phyloP scores from a whole-genome alignment of 2,888 invertebrate genomes.

The Macrophya alboannulata region DNA sequence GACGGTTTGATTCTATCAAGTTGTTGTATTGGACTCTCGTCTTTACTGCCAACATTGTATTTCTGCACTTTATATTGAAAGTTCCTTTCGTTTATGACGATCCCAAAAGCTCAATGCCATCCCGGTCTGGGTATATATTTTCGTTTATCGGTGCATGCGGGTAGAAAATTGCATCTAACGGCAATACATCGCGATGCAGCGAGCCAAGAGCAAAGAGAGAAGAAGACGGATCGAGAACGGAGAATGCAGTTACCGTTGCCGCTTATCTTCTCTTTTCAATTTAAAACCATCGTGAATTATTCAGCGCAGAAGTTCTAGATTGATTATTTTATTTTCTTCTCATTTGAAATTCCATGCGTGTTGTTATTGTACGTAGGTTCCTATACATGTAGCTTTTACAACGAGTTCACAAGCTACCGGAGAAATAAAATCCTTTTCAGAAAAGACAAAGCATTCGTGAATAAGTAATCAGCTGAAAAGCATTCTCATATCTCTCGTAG shows the following conservation, averaged over 20 bases:
- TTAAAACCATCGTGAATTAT: conserved; percentile 41
- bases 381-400: neutral
- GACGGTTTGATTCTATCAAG: neutral
- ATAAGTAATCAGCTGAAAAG: neutral
- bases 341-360: neutral
- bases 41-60: neutral
- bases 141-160: conserved; percentile 16
- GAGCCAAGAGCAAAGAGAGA: neutral
- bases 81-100: conserved; percentile 13
- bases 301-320: conserved; percentile 33
- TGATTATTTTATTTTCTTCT: conserved; percentile 21
- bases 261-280: conserved; percentile 37
- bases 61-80: neutral
- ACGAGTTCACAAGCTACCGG: neutral
- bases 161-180: conserved; percentile 35
- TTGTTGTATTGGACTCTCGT: neutral
- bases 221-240: conserved; percentile 30
- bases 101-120: neutral
- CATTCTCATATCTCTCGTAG: neutral
- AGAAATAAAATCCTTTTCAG: neutral
- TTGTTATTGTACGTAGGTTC: too few relatives aligned
- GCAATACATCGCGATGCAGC: conserved; percentile 9
- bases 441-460: neutral
- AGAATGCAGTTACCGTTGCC: conserved; percentile 45
- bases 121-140: neutral